phyloP scores from a whole-genome alignment of 37 sponge, comb jelly and placozoan species.

The Tethya wilhelma region DNA sequence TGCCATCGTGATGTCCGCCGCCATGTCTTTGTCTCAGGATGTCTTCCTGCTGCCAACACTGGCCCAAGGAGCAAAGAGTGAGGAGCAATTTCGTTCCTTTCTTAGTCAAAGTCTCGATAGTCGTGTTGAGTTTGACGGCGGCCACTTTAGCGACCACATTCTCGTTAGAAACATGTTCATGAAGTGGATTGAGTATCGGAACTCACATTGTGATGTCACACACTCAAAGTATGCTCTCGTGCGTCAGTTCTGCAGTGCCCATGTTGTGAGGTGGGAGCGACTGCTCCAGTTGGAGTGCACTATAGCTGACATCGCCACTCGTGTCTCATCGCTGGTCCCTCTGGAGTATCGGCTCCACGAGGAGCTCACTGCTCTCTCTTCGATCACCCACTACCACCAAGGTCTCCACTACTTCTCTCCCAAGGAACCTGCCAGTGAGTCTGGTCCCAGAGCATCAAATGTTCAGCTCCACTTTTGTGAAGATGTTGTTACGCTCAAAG shows the following conservation, averaged over 20 bases:
- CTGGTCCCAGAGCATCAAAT: neutral
- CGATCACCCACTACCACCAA: neutral
- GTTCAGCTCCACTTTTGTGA: conserved; percentile 26
- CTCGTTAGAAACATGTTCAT: conserved; percentile 57
- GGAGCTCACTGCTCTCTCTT: conserved; percentile 19
- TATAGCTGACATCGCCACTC: conserved; percentile 48
- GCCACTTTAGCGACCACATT: conserved; percentile 60
- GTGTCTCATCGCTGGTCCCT: conserved; percentile 26
- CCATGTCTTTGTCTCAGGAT: conserved; percentile 60
- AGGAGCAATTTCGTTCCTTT: conserved; percentile 2
- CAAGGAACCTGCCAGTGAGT: neutral
- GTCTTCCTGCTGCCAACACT: conserved; percentile 55
- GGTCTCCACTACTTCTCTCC: neutral
- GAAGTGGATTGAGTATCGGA: conserved; percentile 46
- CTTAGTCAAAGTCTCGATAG: conserved; percentile 27
- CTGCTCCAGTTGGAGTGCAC: conserved; percentile 50
- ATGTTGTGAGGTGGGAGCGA: conserved; percentile 41
- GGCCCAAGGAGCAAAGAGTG: conserved; percentile 13
- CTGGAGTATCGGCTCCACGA: conserved; percentile 1
- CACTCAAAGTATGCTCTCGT: conserved; percentile 9
- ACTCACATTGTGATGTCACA: neutral
- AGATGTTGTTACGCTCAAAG: conserved; percentile 23
- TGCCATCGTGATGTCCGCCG: conserved; percentile 65
- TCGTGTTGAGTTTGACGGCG: conserved; percentile 43
- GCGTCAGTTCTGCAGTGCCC: neutral